Percentiles rank a stretch among this genome's conserved stretches.
Evolutionary conservation across 2,113 vertebrate genomes (phyloP).

Genomic region (Sialia sialis): DNA sequence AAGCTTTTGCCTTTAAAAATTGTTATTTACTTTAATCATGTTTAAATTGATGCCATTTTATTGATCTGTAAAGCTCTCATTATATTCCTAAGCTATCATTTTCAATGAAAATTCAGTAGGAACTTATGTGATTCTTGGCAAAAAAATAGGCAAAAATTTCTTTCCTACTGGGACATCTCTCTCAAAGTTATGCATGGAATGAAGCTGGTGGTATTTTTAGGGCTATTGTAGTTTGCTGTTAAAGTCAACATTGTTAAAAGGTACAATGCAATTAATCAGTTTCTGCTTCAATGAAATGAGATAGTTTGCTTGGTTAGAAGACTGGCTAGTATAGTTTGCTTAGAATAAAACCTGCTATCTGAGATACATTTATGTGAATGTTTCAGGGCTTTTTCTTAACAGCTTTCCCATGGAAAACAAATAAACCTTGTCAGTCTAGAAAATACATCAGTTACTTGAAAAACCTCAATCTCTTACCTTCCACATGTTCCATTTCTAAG

Average conservation of each 20-base stretch:
- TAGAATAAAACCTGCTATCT: not conserved
- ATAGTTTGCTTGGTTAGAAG: not conserved
- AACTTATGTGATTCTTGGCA: not conserved
- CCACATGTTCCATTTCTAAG: not conserved
- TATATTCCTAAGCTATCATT: not conserved
- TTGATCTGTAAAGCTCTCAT: not conserved
- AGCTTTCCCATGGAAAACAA: not conserved
- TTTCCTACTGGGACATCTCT: not conserved
- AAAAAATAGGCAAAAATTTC: not conserved
- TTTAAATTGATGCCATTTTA: not conserved
- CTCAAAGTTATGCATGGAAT: not conserved
- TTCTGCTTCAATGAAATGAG: not conserved
- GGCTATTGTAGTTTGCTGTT: not conserved
- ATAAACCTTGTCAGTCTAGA: not conserved
- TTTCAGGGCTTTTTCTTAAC: accelerated
- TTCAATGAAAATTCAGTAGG: not conserved
- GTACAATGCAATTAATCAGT: not conserved
- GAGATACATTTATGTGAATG: not conserved
- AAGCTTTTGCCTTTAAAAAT: not conserved
- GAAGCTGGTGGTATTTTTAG: not conserved
- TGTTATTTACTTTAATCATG: not conserved
- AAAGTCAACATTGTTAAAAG: not conserved
- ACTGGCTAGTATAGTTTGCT: not conserved
- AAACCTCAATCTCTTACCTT: not conserved
- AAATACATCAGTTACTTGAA: not conserved